Evolutionary conservation across 2,113 vertebrate genomes (phyloP).

Genomic region (Neogale vison): DNA sequence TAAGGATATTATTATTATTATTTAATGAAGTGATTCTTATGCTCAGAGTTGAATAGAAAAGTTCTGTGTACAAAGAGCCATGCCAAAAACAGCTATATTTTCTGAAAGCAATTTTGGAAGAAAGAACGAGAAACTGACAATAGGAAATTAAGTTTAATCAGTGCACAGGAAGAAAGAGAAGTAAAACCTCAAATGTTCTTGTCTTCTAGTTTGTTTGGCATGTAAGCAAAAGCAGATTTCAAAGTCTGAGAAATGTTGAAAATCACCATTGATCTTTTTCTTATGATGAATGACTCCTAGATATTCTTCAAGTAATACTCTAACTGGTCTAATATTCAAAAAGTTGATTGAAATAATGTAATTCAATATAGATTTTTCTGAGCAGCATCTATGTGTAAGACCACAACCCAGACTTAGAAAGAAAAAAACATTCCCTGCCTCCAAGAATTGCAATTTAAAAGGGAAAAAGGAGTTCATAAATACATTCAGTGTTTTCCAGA

Average conservation of each 20-base stretch:
- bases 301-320: not conserved
- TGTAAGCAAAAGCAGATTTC: constrained; percentile 4
- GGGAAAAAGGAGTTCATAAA: not conserved
- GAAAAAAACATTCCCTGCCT: not conserved
- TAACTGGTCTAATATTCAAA: not conserved
- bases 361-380: not conserved
- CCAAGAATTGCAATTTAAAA: not conserved
- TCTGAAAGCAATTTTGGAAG: constrained; percentile 45
- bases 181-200: constrained; percentile 39
- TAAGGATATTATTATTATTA: constrained; percentile 25
- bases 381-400: not conserved
- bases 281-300: not conserved
- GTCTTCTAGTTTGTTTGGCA: not conserved
- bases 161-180: not conserved
- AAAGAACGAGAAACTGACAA: constrained; percentile 46
- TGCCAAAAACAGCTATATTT: constrained; percentile 50
- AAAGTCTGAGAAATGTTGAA: constrained; percentile 22
- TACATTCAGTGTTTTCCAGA: not conserved
- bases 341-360: not conserved
- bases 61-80: not conserved
- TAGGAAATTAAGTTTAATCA: constrained; percentile 23
- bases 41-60: constrained; percentile 24
- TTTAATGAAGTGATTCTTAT: constrained; percentile 37
- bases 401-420: not conserved
- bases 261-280: not conserved